Evolutionary conservation across 2,113 vertebrate genomes (phyloP).

Genomic region (Circaetus cinerascens): DNA sequence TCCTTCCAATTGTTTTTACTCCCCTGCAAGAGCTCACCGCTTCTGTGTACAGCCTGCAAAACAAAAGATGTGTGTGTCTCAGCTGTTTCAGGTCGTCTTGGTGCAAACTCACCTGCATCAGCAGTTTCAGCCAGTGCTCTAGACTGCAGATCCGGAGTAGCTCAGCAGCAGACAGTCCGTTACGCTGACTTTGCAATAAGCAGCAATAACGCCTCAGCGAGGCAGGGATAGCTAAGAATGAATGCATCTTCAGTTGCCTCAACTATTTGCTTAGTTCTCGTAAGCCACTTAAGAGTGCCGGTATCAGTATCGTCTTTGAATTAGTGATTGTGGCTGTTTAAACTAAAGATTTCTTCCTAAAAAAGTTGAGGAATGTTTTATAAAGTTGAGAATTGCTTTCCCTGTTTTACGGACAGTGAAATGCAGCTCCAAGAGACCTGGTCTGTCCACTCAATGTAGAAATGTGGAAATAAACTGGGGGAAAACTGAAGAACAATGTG

Average conservation of each 20-base stretch:
- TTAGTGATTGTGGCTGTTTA: not conserved
- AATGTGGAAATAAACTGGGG: not conserved
- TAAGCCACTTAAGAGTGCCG: not conserved
- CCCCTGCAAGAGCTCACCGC: not conserved
- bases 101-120: not conserved
- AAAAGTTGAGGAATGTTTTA: not conserved
- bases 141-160: not conserved
- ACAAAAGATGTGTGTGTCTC: not conserved
- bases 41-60: not conserved
- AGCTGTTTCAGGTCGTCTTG: not conserved
- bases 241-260: not conserved
- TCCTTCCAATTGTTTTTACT: not conserved
- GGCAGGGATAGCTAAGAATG: not conserved
- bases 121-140: not conserved
- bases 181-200: not conserved
- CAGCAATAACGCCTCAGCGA: fast-evolving
- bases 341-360: not conserved
- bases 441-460: not conserved
- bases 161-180: not conserved
- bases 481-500: not conserved
- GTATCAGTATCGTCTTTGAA: not conserved
- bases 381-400: not conserved
- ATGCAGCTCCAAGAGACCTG: not conserved
- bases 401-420: not conserved
- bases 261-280: not conserved